Conservation (phyloP, 2,888 invertebrate species). For the Cordilura impudica region DNA sequence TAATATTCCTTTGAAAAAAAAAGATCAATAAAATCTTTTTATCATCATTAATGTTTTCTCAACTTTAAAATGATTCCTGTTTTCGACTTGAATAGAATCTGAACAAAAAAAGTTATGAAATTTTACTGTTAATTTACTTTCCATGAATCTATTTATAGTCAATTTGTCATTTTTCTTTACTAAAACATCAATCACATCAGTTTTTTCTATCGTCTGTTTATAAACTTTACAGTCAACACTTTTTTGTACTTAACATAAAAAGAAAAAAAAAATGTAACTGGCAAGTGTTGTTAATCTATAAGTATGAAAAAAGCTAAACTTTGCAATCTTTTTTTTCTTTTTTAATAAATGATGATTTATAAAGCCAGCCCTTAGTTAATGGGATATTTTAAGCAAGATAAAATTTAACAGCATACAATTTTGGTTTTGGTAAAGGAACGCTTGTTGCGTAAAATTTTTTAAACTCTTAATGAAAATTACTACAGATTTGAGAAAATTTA, state of each 20-base stretch:
- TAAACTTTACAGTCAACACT: background rate
- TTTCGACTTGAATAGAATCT: background rate
- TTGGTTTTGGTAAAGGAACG: no score
- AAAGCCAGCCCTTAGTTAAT: no score
- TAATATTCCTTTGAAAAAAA: conserved; percentile 4
- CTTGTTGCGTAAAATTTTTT: no score
- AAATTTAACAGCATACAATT: no score
- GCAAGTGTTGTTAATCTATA: background rate
- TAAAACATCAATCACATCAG: conserved; percentile 44
- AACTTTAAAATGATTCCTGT: conserved; percentile 15
- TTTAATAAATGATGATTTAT: no score
- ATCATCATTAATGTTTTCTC: conserved; percentile 20
- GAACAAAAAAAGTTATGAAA: background rate
- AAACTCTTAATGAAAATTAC: no score
- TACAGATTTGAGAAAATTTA: no score
- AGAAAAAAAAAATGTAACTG: background rate
- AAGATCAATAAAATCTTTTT: background rate
- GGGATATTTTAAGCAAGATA: no score
- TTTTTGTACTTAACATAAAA: background rate
- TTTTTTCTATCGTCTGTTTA: background rate
- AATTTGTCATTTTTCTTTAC: conserved; percentile 46
- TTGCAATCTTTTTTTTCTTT: conserved; percentile 9
- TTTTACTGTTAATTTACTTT: conserved; percentile 25
- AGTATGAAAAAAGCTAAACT: background rate
- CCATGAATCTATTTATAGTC: conserved; percentile 39